phyloP scores from a whole-genome alignment of 1,140 invertebrate species.

The Ceratina japonica region DNA sequence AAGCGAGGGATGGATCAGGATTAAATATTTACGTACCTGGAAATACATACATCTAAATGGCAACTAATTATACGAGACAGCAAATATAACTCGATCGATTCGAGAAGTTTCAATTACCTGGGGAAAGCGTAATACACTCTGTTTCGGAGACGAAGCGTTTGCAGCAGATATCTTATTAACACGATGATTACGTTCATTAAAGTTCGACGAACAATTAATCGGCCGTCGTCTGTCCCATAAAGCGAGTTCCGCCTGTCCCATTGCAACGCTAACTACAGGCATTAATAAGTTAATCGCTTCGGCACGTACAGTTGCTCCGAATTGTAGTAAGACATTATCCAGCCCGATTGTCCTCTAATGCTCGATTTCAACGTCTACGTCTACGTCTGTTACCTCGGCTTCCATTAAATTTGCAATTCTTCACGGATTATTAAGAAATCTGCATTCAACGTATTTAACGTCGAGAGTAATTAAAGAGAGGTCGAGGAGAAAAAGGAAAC shows the following conservation, averaged over 20 bases:
- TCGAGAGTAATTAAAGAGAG: constrained; percentile 7
- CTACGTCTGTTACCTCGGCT: too few relatives aligned
- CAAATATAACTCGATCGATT: constrained; percentile 5
- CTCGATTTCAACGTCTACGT: too few relatives aligned
- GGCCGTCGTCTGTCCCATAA: not conserved
- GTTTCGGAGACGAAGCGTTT: constrained; percentile 5
- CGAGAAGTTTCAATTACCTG: constrained; percentile 25
- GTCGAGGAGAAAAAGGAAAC: not conserved
- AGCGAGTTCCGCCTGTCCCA: not conserved
- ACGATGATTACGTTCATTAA: constrained; percentile 25
- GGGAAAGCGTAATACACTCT: not conserved
- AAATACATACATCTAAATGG: constrained; percentile 10
- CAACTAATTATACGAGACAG: constrained; percentile 42
- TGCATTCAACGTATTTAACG: not conserved
- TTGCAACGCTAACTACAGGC: not conserved
- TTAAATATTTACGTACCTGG: constrained; percentile 32
- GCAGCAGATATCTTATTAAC: constrained; percentile 18
- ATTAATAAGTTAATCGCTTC: constrained; percentile 16
- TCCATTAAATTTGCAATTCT: not conserved
- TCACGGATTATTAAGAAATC: not conserved
- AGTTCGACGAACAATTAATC: constrained; percentile 40
- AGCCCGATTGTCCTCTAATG: too few relatives aligned
- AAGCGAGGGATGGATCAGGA: not conserved
- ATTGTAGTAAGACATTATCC: not conserved
- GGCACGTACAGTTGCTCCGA: not conserved